Evolutionary conservation across 2,113 vertebrate species (phyloP).

Genomic region (Macheiramphus alcinus): DNA sequence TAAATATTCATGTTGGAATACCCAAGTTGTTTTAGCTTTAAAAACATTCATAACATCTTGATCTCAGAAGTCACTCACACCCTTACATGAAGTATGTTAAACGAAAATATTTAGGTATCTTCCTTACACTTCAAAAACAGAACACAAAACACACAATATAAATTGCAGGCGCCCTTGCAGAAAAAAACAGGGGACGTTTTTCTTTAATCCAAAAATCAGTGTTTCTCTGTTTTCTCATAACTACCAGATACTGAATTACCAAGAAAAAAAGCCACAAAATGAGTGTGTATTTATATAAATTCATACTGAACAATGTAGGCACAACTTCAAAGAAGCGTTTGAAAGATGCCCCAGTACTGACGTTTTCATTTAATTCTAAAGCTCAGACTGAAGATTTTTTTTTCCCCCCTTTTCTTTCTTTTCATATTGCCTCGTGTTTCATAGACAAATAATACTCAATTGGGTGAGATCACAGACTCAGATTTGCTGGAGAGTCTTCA

Average conservation of each 20-base stretch:
- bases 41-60: background rate
- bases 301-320: background rate
- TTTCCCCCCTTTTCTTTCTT: background rate
- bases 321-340: background rate
- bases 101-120: background rate
- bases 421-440: background rate
- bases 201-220: background rate
- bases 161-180: background rate
- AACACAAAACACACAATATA: background rate
- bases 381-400: background rate
- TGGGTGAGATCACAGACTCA: background rate
- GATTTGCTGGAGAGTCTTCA: background rate
- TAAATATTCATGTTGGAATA: background rate
- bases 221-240: background rate
- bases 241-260: background rate
- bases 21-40: background rate
- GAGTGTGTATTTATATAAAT: background rate
- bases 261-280: background rate
- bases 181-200: background rate
- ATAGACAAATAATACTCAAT: background rate
- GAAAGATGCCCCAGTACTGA: background rate
- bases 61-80: background rate
- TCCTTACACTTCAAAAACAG: background rate
- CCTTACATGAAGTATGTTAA: background rate
- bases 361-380: background rate